Evolutionary conservation across 2,888 invertebrate species (phyloP).

Genomic region (Pristionchus exspectatus): DNA sequence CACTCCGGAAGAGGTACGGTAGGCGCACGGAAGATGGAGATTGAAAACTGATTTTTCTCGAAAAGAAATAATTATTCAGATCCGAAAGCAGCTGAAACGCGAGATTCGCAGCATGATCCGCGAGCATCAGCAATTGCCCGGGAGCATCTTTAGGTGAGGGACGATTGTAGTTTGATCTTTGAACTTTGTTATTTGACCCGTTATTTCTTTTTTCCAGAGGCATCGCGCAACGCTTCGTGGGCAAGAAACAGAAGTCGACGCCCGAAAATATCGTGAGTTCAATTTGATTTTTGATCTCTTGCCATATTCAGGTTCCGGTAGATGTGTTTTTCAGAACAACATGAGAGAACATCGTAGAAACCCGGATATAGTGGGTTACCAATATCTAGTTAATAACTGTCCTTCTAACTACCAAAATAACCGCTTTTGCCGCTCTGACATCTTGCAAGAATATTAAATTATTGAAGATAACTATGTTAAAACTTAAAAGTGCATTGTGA

Average conservation of each 20-base stretch:
- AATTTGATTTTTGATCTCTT: neutral
- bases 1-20: constrained; percentile 71
- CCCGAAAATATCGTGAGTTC: constrained; percentile 24
- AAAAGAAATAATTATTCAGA: constrained; percentile 54
- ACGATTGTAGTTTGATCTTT: neutral
- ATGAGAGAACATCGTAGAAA: neutral
- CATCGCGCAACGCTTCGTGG: constrained; percentile 53
- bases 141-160: constrained; percentile 69
- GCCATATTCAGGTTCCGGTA: neutral
- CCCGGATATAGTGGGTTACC: constrained; percentile 41
- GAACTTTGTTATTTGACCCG: neutral
- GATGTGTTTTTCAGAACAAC: neutral
- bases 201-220: constrained; percentile 17
- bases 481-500: neutral
- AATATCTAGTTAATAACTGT: neutral
- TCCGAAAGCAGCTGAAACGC: constrained; percentile 66
- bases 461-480: neutral
- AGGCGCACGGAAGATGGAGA: neutral
- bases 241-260: constrained; percentile 46
- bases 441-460: neutral
- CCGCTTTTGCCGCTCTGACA: constrained; percentile 1
- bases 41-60: neutral
- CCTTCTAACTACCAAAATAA: neutral
- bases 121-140: constrained; percentile 76
- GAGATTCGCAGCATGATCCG: constrained; percentile 74